These are phyloP conservation scores for Mylabris sibirica DNA, from an alignment of 2,888 invertebrate species.

Conservation along the genomic window DNA sequence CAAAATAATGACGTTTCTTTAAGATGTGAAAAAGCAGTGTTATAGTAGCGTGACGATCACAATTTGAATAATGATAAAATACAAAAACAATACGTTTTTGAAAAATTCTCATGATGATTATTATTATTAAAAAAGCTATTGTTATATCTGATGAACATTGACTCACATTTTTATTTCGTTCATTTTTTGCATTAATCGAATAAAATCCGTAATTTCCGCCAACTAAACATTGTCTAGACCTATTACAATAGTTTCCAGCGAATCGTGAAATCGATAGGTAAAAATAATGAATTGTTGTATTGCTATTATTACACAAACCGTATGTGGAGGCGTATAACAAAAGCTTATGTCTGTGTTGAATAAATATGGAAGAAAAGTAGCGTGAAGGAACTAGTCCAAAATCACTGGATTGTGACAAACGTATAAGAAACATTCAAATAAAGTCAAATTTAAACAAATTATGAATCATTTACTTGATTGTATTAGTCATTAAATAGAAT, in stretches of 20 bases:
- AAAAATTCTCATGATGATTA: background rate
- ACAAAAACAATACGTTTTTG: background rate
- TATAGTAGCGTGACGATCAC: constrained; percentile 5
- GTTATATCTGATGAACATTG: background rate
- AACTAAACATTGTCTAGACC: background rate
- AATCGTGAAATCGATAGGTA: background rate
- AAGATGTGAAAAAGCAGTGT: background rate
- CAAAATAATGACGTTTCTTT: constrained; percentile 1
- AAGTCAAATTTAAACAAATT: background rate
- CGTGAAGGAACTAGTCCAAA: background rate
- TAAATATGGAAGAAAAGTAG: too few species aligned
- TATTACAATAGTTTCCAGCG: background rate
- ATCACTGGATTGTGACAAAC: background rate
- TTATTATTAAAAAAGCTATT: background rate
- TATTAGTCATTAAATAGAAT: background rate
- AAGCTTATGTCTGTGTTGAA: too few species aligned
- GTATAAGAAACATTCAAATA: background rate
- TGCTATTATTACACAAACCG: too few species aligned
- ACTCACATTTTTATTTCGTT: background rate
- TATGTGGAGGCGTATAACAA: too few species aligned
- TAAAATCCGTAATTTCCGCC: background rate
- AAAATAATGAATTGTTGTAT: background rate
- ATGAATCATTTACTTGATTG: background rate
- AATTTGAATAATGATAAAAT: background rate
- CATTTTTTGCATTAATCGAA: background rate